Evolutionary conservation across 2,888 invertebrate genomes (phyloP), one percentile per base, ranked within the genome.

Genomic region (Temnothorax unifasciatus): DNA sequence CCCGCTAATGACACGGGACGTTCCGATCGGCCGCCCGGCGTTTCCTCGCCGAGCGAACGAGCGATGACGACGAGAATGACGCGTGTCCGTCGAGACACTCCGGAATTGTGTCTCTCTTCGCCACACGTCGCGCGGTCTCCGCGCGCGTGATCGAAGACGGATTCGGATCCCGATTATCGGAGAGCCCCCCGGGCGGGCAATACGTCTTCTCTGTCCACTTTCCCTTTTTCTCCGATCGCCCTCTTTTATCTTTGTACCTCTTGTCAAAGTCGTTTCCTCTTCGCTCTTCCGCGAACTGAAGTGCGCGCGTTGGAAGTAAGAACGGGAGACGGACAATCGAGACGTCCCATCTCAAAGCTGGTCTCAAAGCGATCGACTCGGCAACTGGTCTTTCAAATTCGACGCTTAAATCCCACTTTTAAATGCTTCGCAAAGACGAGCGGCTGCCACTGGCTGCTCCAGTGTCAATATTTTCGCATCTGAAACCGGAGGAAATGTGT

Each of bases 1-100:
- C 44, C 3, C 44, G 64, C 44, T 64, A 76, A 64, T 52, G 75
- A 76, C 63, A 25, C 75, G 74, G 47, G 57, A 61, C 61, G 59
- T 61, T 61, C 34, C 59, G 74, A 61, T 47, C 61, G 29, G 13
- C 11, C 29, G 73, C 13, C 18, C 34, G 34, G 34, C 34, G 34
- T 34, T 34, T 6, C 5, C 34, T 34, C 34, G 34, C 34, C 6
- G 29, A 29, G 29, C 29, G 63, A 38, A n/a, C 38, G 38, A 21
- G 44, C 66, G 66, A 64, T 3, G 29, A 50, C 13, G n/a, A 52
- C 11, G 25, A 15, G 44, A 63, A 11, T 44, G 15, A 47, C 15
- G 25, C 47, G 21, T 18, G 25, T 57, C n/a, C 63, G n/a, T 6
- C 18, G 47, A 29, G 29, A 8, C 41, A 9, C 41, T 1, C 13